Percentiles rank a stretch among this genome's conserved stretches.
Evolutionary conservation across 2,888 invertebrate species (phyloP).

Genomic region (Heliconius ismenius): DNA sequence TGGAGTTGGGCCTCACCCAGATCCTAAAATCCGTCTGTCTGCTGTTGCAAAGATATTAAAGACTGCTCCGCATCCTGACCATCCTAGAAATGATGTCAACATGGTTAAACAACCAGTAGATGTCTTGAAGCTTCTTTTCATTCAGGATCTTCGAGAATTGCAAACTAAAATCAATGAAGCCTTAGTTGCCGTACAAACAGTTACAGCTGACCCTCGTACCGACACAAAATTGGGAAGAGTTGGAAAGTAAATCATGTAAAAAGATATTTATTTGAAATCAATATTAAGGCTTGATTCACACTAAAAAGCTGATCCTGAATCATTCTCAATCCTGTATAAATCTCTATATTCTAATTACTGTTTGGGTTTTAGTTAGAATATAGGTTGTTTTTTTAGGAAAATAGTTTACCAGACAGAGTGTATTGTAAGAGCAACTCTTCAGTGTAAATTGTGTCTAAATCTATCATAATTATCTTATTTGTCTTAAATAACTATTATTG

Average conservation of each 20-base stretch:
- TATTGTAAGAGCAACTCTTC: background rate
- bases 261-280: slow-evolving; percentile 6
- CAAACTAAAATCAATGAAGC: slow-evolving; percentile 97
- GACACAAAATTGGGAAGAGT: slow-evolving; percentile 97
- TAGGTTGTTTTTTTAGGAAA: background rate
- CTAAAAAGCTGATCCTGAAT: background rate
- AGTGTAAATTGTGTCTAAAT: background rate
- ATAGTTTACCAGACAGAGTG: background rate
- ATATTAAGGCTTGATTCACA: background rate
- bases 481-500: background rate
- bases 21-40: slow-evolving; percentile 72
- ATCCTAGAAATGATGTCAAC: slow-evolving; percentile 60
- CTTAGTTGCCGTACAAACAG: slow-evolving; percentile 93
- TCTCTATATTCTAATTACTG: too few relatives aligned
- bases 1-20: slow-evolving; percentile 72
- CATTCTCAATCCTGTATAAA: too few relatives aligned
- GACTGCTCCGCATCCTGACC: slow-evolving; percentile 89
- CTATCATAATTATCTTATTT: background rate
- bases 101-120: slow-evolving; percentile 80
- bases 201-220: slow-evolving; percentile 98
- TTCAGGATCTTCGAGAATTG: slow-evolving; percentile 91
- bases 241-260: slow-evolving; percentile 79
- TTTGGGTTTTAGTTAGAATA: too few relatives aligned
- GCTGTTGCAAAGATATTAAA: slow-evolving; percentile 89
- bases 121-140: slow-evolving; percentile 88